Evolutionary conservation across 2,888 invertebrate species (phyloP).

Genomic region (Trachelus tabidus): DNA sequence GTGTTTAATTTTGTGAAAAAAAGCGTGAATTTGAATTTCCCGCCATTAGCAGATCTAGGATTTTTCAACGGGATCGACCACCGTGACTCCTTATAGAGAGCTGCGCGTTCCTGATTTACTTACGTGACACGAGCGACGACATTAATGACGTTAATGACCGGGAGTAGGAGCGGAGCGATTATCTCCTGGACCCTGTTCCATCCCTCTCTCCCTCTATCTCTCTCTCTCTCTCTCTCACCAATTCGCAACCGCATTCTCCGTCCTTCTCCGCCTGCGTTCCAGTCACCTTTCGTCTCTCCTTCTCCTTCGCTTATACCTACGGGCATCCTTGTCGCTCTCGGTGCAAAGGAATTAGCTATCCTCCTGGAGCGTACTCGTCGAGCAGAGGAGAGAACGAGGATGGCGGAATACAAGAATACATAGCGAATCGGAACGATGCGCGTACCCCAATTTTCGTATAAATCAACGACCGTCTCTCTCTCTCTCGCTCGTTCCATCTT

Average conservation of each 20-base stretch:
- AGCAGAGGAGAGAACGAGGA: neutral
- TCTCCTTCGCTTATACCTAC: slow-evolving; percentile 14
- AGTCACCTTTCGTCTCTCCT: slow-evolving; percentile 22
- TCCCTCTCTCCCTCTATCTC: slow-evolving; percentile 28
- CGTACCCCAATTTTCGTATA: slow-evolving; percentile 6
- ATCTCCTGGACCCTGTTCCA: slow-evolving; percentile 6
- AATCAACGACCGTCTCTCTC: neutral
- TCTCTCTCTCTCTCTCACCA: slow-evolving; percentile 5
- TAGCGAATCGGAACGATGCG: neutral
- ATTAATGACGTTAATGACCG: slow-evolving; percentile 37
- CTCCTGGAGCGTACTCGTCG: neutral
- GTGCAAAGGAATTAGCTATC: neutral
- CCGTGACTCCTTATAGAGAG: neutral
- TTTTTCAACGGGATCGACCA: neutral
- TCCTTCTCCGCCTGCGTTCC: neutral
- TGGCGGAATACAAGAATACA: neutral
- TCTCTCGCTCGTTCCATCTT: neutral
- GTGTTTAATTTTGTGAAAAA: neutral
- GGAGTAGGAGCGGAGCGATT: slow-evolving; percentile 20
- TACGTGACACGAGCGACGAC: slow-evolving; percentile 27
- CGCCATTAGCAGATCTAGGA: neutral
- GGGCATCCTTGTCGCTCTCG: neutral
- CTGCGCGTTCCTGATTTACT: neutral
- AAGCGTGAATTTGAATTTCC: neutral
- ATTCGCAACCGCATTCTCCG: neutral